phyloP scores from a whole-genome alignment of 2,797 vertebrate genomes.

The Gobionotothen gibberifrons region DNA sequence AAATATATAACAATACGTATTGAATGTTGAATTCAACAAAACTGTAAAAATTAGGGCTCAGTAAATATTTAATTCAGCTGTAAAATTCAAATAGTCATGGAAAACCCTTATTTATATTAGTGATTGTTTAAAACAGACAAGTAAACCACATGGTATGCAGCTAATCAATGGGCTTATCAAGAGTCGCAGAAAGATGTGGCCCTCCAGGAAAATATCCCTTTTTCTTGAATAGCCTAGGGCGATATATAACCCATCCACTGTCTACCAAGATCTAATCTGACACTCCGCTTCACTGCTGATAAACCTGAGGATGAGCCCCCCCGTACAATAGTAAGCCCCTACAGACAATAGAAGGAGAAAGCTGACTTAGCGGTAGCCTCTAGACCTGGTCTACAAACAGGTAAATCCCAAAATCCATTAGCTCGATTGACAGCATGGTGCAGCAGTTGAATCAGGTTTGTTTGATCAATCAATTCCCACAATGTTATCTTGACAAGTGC shows the following conservation, averaged over 20 bases:
- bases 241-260: conserved; percentile 51
- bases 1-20: not conserved
- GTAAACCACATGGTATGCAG: not conserved
- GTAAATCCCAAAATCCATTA: conserved; percentile 63
- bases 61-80: not conserved
- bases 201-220: conserved; percentile 19
- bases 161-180: conserved; percentile 39
- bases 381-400: conserved; percentile 45
- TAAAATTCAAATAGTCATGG: not conserved
- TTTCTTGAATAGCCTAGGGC: conserved; percentile 46
- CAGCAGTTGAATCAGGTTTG: conserved; percentile 26
- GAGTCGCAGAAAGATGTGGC: conserved; percentile 42
- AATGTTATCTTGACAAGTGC: conserved; percentile 66
- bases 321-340: conserved; percentile 24
- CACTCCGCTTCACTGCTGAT: conserved; percentile 52
- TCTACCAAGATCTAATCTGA: conserved; percentile 55
- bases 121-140: conserved; percentile 15
- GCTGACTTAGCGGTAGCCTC: conserved; percentile 62
- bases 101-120: not conserved
- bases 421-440: conserved; percentile 43
- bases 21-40: not conserved
- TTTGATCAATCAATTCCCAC: conserved; percentile 63
- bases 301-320: conserved; percentile 54
- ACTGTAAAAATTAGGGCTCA: not conserved
- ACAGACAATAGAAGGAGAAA: conserved; percentile 49